Evolutionary conservation across 2,888 invertebrate genomes (phyloP).

Genomic region (Lacanobia wlatinum): DNA sequence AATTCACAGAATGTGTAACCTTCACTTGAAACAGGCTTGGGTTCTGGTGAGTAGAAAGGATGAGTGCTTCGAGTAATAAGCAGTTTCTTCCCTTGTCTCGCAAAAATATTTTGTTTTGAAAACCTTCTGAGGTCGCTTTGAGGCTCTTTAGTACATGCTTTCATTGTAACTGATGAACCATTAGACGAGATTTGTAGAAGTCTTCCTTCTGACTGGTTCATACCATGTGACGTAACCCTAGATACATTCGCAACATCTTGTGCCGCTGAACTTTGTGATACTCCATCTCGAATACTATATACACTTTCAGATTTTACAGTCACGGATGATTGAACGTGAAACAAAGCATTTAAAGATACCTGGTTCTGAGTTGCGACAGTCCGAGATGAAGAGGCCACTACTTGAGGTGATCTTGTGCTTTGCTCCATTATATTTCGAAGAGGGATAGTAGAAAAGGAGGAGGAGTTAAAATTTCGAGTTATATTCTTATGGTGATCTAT

Average conservation of each 20-base stretch:
- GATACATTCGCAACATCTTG: background rate
- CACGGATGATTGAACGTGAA: background rate
- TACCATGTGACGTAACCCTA: background rate
- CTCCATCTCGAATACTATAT: background rate
- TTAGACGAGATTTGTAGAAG: background rate
- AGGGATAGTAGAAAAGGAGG: background rate
- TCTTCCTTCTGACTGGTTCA: background rate
- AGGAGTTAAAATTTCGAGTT: background rate
- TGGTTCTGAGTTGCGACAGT: background rate
- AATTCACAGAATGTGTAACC: background rate
- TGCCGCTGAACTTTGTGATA: background rate
- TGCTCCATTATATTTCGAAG: background rate
- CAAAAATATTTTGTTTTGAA: background rate
- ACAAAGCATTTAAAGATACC: background rate
- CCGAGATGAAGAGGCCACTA: background rate
- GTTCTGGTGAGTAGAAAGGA: conserved; percentile 30
- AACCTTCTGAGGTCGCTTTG: background rate
- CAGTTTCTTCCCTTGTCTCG: background rate
- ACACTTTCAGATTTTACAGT: background rate
- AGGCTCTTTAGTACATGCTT: background rate
- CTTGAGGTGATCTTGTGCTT: background rate
- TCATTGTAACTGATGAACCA: background rate
- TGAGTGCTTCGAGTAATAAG: conserved; percentile 35
- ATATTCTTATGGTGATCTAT: background rate
- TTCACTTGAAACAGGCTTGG: no score